Percentiles rank a stretch among this genome's conserved stretches.
Conservation (phyloP, 2,113 vertebrate genomes). For the Rynchops niger region DNA sequence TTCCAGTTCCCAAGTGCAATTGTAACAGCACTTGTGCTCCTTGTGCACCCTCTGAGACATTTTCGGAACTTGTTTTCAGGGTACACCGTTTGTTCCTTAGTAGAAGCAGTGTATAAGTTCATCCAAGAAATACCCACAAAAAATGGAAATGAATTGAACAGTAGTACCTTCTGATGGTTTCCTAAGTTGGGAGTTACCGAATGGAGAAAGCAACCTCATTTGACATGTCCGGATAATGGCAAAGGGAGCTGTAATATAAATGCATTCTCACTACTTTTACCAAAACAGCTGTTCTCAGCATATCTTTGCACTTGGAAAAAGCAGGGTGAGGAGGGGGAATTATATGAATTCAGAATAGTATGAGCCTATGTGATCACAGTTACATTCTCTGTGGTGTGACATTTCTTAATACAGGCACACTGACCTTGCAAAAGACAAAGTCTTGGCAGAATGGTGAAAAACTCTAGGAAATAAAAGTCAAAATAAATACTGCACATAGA, state of each 20-base stretch:
- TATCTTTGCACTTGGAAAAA: neutral
- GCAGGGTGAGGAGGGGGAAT: neutral
- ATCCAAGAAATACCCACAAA: neutral
- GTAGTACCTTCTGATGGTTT: neutral
- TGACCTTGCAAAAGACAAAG: neutral
- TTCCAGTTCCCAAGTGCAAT: neutral
- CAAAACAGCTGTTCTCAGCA: neutral
- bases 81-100: neutral
- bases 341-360: neutral
- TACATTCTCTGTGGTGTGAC: neutral
- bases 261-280: neutral
- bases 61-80: neutral
- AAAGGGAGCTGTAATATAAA: neutral
- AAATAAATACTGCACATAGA: neutral
- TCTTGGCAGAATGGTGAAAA: neutral
- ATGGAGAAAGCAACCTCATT: neutral
- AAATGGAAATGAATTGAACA: neutral
- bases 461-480: neutral
- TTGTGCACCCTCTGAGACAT: neutral
- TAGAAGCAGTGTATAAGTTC: neutral
- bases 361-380: neutral
- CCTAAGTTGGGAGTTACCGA: neutral
- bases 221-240: neutral
- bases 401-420: neutral
- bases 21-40: neutral